Evolutionary conservation across 2,888 invertebrate species (phyloP).

Genomic region (Campoletis raptor): DNA sequence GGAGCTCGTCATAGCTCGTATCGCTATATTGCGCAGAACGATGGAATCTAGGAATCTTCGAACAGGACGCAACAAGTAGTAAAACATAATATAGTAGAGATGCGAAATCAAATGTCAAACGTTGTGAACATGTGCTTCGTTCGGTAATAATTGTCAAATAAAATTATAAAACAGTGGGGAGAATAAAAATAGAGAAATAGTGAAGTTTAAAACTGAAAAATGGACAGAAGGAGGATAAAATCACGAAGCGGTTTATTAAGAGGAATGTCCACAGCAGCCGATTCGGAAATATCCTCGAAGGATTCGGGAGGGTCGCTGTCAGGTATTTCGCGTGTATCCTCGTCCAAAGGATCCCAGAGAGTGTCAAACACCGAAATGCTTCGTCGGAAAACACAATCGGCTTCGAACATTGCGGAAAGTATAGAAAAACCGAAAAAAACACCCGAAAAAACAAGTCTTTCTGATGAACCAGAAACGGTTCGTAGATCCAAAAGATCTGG

Average conservation of each 20-base stretch:
- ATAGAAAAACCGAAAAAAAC: constrained; percentile 31
- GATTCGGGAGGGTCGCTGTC: constrained; percentile 19
- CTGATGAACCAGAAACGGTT: not conserved
- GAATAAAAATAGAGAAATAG: not conserved
- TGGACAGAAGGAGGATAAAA: constrained; percentile 74
- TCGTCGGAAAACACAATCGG: constrained; percentile 43
- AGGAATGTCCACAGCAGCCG: constrained; percentile 57
- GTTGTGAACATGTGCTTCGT: not conserved
- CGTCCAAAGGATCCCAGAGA: constrained; percentile 51
- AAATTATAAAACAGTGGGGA: not conserved
- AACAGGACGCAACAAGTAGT: constrained; percentile 5
- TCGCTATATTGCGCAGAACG: too few species aligned
- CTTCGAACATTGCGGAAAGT: not conserved
- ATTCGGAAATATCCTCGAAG: constrained; percentile 44
- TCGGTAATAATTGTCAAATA: not conserved
- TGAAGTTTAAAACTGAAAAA: not conserved
- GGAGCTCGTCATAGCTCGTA: too few species aligned
- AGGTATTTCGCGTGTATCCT: constrained; percentile 29
- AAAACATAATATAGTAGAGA: not conserved
- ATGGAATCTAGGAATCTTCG: not conserved
- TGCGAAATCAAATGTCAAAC: constrained; percentile 3
- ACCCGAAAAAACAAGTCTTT: not conserved
- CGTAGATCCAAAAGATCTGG: not conserved
- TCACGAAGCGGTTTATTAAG: constrained; percentile 64
- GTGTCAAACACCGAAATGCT: constrained; percentile 61